phyloP scores from a whole-genome alignment of 2,113 vertebrate genomes.

The Vidua chalybeata region DNA sequence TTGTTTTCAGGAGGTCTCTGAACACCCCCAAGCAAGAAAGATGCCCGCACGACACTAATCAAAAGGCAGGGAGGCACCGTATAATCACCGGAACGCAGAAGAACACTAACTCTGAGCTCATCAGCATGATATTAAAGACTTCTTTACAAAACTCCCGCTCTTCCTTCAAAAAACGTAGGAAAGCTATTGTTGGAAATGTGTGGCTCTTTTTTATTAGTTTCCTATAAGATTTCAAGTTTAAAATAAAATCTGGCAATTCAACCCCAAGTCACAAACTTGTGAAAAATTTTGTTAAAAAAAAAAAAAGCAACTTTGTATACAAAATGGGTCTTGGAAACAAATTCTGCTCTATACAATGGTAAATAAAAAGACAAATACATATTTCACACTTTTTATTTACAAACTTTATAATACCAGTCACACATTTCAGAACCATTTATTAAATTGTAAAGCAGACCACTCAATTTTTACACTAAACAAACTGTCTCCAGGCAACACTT shows the following conservation, averaged over 20 bases:
- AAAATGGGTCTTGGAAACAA: slow-evolving; percentile 76
- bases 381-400: slow-evolving; percentile 99
- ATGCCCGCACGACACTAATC: background rate
- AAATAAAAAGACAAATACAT: slow-evolving; percentile 99
- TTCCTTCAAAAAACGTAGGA: slow-evolving; percentile 67
- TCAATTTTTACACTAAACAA: slow-evolving; percentile 83
- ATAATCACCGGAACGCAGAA: slow-evolving; percentile 26
- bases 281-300: slow-evolving; percentile 62
- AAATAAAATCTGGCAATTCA: slow-evolving; percentile 42
- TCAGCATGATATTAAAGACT: slow-evolving; percentile 3
- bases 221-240: slow-evolving; percentile 70
- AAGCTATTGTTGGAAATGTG: slow-evolving; percentile 76
- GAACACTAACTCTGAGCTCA: slow-evolving; percentile 33
- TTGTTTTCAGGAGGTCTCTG: slow-evolving; percentile 1
- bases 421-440: slow-evolving; percentile 92
- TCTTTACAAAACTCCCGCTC: slow-evolving; percentile 41
- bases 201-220: slow-evolving; percentile 71
- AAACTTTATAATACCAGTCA: slow-evolving; percentile 93
- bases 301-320: slow-evolving; percentile 37
- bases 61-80: background rate
- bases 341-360: slow-evolving; percentile 88
- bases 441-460: slow-evolving; percentile 78
- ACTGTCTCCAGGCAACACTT: slow-evolving; percentile 79
- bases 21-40: background rate
- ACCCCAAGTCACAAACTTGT: slow-evolving; percentile 73